Base-by-base conservation (phyloP, 1,140 invertebrate genomes). In the Leptinotarsa lineolata region DNA sequence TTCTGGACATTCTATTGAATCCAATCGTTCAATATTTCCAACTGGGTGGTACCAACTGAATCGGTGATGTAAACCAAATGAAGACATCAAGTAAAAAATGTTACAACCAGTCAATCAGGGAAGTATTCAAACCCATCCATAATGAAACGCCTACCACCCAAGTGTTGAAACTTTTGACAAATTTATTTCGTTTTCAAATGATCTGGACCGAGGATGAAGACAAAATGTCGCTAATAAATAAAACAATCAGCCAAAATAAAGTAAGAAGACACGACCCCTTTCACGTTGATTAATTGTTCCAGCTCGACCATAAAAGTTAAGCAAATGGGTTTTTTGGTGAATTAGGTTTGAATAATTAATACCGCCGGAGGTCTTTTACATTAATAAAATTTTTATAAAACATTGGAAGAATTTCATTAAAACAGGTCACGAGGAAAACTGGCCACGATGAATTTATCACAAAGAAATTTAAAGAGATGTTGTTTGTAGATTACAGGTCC, bases 241-340 rank as follows among this genome's bases (percentile, higher is more conserved):
- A 67, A 67, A 44, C 39, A 67, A 67, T 44, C 39, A 39, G n/a
- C 22, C 12, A 18, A 67, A 67, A 67, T 18, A 67, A 54, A 54
- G 48, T 54, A 54, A 54, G 48, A 46, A 44, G 39, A 45, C 65
- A 16, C 39, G 65, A 11, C 30, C 39, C 48, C 16, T 54, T 54
- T 54, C 13, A 54, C 15, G 48, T 68, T 44, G 66, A 68, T 68
- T 68, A 68, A 68, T 68, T 20, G 45, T 39, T 44, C 18, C 18
- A n/a, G 30, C n/a, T 68, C n/a, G 44, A 68, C 30, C n/a, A 39
- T 21, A 48, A 68, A 68, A 68, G 30, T 68, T 68, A 18, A 22
- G 66, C 45, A 45, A 68, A 68, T 68, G 66, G 44, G 30, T 68
- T 68, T 68, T 68, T 68, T 63, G 60, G 30, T 46, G 44, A 45